These are phyloP conservation scores for Drosophila virilis DNA, from an alignment of 1,140 invertebrate genomes.

Conservation along the genomic window DNA sequence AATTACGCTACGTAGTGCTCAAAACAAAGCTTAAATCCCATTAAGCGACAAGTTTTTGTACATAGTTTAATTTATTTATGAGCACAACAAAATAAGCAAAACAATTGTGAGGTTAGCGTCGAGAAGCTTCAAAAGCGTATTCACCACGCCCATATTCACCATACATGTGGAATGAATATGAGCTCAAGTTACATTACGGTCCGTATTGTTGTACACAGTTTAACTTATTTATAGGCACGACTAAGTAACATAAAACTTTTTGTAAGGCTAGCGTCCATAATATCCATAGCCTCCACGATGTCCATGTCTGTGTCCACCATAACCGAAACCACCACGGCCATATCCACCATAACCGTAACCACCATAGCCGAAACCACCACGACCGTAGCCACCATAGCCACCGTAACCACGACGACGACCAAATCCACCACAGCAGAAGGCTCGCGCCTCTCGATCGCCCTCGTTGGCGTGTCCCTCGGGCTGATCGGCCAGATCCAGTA, in stretches of 20 bases:
- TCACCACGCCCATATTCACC: too few species aligned
- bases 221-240: neutral
- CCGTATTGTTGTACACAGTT: too few species aligned
- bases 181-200: too few species aligned
- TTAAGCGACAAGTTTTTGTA: neutral
- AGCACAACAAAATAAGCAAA: too few species aligned
- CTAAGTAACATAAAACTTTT: neutral
- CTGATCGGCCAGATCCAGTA: conserved; percentile 9
- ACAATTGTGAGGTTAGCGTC: too few species aligned
- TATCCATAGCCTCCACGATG: too few species aligned
- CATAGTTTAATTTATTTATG: neutral
- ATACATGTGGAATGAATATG: too few species aligned
- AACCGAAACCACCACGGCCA: neutral
- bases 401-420: neutral
- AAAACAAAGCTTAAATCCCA: neutral
- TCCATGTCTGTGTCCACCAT: conserved; percentile 1
- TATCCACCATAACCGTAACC: conserved; percentile 2
- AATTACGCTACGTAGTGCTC: neutral
- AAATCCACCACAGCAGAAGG: conserved; percentile 21
- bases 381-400: neutral
- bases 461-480: conserved; percentile 17
- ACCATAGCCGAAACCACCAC: neutral
- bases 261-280: conserved; percentile 4
- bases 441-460: conserved; percentile 14
- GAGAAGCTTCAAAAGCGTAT: too few species aligned